phyloP scores from a whole-genome alignment of 2,113 vertebrate genomes.

The Lethenteron reissneri region DNA sequence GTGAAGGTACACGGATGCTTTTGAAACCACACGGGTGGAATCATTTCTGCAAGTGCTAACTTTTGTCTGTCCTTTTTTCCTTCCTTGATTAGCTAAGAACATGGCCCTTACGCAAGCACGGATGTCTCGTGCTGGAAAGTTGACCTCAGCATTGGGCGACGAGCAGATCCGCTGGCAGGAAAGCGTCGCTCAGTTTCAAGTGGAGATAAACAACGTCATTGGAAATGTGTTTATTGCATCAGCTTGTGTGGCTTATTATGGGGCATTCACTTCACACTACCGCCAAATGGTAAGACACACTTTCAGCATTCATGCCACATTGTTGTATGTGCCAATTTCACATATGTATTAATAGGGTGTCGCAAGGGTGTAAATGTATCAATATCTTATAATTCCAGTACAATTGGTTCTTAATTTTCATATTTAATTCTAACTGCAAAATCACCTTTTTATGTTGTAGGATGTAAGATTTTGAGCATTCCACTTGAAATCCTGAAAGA shows the following conservation, averaged over 20 bases:
- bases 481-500: too few species aligned
- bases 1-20: too few species aligned
- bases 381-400: too few species aligned
- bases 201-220: constrained; percentile 36
- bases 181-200: constrained; percentile 31
- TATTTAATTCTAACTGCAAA: too few species aligned
- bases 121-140: constrained; percentile 31
- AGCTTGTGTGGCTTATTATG: constrained; percentile 46
- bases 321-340: too few species aligned
- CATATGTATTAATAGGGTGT: too few species aligned
- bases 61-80: not conserved
- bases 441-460: too few species aligned
- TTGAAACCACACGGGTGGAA: too few species aligned
- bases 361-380: too few species aligned
- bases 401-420: too few species aligned
- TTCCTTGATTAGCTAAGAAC: constrained; percentile 23
- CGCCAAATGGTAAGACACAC: constrained; percentile 28
- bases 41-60: too few species aligned
- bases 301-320: not conserved
- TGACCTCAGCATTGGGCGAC: constrained; percentile 37
- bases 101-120: constrained; percentile 39
- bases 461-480: too few species aligned
- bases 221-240: constrained; percentile 53
- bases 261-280: constrained; percentile 45
- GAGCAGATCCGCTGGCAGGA: constrained; percentile 51